A percentile compares a stretch with the other conserved stretches of the same genome.
phyloP scores from a whole-genome alignment of 2,797 vertebrate genomes.

The Melopsittacus undulatus region DNA sequence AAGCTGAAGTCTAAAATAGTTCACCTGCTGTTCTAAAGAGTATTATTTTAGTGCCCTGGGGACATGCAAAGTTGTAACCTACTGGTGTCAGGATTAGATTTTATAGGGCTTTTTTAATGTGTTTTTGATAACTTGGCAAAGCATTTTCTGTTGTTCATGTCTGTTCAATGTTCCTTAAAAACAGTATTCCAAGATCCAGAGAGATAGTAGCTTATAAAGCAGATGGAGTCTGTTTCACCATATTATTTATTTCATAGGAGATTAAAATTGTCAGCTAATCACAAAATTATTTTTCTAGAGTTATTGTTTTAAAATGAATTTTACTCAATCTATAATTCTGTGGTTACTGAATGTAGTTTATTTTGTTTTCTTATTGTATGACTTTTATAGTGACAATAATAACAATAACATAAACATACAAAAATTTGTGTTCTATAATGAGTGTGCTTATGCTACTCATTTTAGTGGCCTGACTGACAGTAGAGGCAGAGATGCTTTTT shows the following conservation, averaged over 20 bases:
- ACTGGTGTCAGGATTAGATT: constrained; percentile 82
- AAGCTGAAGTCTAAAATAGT: constrained; percentile 82
- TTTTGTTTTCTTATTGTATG: background rate
- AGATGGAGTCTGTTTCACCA: background rate
- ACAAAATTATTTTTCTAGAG: constrained; percentile 7
- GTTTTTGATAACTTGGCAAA: constrained; percentile 75
- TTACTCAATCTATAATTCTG: constrained; percentile 36
- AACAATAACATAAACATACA: background rate
- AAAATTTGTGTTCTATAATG: background rate
- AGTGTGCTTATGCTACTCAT: background rate
- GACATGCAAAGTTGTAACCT: constrained; percentile 80
- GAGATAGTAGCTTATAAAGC: constrained; percentile 39
- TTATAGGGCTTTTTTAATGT: constrained; percentile 72
- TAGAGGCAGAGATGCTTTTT: background rate
- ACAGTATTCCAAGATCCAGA: background rate
- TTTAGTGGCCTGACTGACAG: background rate
- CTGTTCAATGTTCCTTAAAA: constrained; percentile 43
- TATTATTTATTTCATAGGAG: background rate
- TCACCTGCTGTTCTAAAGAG: constrained; percentile 82
- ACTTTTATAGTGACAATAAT: background rate
- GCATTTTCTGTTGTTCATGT: constrained; percentile 66
- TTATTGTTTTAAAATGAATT: constrained; percentile 40
- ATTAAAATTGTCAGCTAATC: background rate
- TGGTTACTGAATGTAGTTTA: background rate
- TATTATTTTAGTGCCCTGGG: constrained; percentile 85